Evolutionary conservation across 2,797 vertebrate species (phyloP).

Genomic region (Trichosurus vulpecula): DNA sequence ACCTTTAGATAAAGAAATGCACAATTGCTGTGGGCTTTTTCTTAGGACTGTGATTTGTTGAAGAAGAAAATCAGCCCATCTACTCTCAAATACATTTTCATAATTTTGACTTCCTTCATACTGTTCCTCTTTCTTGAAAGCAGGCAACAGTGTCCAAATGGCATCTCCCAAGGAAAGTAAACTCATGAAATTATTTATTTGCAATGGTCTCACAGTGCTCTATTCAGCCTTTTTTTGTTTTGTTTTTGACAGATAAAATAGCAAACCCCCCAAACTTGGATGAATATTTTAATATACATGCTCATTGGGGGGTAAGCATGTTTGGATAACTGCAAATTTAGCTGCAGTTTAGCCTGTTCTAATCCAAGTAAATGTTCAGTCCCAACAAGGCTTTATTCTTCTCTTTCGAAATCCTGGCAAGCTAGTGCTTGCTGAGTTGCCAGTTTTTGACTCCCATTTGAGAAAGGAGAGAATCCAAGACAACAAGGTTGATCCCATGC

Average conservation of each 20-base stretch:
- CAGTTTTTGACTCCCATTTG: constrained; percentile 42
- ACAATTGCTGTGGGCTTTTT: constrained; percentile 62
- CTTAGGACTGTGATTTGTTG: constrained; percentile 56
- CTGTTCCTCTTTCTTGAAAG: neutral
- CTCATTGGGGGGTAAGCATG: constrained; percentile 14
- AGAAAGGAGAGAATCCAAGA: constrained; percentile 61
- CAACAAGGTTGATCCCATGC: constrained; percentile 51
- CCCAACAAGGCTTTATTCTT: constrained; percentile 57
- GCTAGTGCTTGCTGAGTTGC: constrained; percentile 18
- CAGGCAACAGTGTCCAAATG: constrained; percentile 53
- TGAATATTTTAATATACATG: constrained; percentile 58
- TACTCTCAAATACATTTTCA: constrained; percentile 59
- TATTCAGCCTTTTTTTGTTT: constrained; percentile 28
- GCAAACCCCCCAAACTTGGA: constrained; percentile 23
- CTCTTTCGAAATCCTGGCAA: constrained; percentile 50
- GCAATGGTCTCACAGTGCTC: constrained; percentile 35
- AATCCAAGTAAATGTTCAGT: constrained; percentile 49
- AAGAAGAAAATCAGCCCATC: constrained; percentile 41
- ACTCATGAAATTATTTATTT: constrained; percentile 67
- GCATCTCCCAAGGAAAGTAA: constrained; percentile 49
- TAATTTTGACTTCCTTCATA: constrained; percentile 67
- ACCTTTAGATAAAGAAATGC: constrained; percentile 62
- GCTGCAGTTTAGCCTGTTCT: constrained; percentile 24
- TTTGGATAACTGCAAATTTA: constrained; percentile 61
- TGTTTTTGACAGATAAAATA: constrained; percentile 31